Evolutionary conservation across 2,113 vertebrate species (phyloP).

Genomic region (Trematocara zebra): DNA sequence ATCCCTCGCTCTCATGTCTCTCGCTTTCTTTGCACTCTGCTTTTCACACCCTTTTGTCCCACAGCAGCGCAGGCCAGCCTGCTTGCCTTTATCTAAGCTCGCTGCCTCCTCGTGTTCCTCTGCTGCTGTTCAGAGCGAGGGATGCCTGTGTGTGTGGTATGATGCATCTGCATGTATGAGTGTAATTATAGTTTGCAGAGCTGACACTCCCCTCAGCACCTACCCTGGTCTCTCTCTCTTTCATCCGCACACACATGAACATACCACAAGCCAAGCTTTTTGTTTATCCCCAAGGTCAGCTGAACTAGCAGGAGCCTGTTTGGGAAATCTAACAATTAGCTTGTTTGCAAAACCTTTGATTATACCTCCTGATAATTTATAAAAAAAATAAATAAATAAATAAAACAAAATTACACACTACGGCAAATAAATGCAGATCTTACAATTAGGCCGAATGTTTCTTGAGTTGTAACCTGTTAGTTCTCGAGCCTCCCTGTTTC

Average conservation of each 20-base stretch:
- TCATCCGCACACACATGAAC: not conserved
- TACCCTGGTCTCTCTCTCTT: not conserved
- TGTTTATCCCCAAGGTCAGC: constrained; percentile 51
- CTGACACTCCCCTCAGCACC: not conserved
- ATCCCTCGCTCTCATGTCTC: constrained; percentile 31
- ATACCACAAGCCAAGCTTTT: constrained; percentile 3
- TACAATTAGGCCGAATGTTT: not conserved
- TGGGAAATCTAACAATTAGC: constrained; percentile 42
- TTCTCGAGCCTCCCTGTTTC: not conserved
- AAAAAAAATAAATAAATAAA: not conserved
- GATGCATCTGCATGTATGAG: constrained; percentile 26
- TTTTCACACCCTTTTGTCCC: constrained; percentile 58
- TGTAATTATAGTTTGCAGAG: constrained; percentile 39
- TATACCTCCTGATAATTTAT: not conserved
- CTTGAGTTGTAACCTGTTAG: not conserved
- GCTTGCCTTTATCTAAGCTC: constrained; percentile 35
- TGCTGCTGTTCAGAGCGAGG: not conserved
- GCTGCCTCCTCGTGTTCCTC: constrained; percentile 23
- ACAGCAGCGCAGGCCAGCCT: not conserved
- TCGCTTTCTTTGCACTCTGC: constrained; percentile 21
- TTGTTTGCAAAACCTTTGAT: constrained; percentile 21
- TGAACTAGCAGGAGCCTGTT: constrained; percentile 24
- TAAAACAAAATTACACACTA: not conserved
- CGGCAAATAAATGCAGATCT: not conserved
- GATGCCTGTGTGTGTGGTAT: constrained; percentile 7